A percentile compares a stretch with the other conserved stretches of the same genome.
Conservation (phyloP, 2,797 vertebrate genomes). For the Esox masquinongy region DNA sequence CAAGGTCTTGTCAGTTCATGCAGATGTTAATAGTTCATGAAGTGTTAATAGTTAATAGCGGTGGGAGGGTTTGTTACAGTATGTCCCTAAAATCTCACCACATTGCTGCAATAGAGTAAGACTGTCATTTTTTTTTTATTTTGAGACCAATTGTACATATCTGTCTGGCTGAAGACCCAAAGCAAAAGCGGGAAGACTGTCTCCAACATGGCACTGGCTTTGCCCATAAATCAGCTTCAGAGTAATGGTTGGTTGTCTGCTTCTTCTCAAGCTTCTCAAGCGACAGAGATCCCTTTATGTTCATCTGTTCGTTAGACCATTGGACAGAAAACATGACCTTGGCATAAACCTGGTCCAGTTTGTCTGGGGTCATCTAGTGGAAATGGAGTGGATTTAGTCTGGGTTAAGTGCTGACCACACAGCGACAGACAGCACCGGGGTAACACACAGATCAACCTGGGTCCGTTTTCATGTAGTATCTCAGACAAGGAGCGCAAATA, state of each 20-base stretch:
- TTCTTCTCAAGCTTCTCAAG: conserved; percentile 68
- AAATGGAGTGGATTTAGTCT: conserved; percentile 32
- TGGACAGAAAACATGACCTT: conserved; percentile 56
- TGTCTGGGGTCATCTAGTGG: conserved; percentile 51
- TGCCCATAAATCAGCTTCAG: background rate
- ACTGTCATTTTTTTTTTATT: background rate
- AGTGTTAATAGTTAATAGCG: conserved; percentile 26
- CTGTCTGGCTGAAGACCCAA: background rate
- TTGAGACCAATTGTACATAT: background rate
- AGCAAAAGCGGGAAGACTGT: too few relatives aligned
- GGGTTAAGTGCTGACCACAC: conserved; percentile 54
- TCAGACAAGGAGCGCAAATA: background rate
- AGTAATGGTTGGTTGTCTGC: conserved; percentile 72
- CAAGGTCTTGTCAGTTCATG: background rate
- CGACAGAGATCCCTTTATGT: conserved; percentile 77
- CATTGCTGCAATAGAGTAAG: conserved; percentile 12
- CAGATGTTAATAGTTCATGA: conserved; percentile 27
- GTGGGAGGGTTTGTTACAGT: background rate
- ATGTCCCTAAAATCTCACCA: background rate
- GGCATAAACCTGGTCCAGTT: conserved; percentile 46
- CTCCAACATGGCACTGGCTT: background rate
- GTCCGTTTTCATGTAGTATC: background rate
- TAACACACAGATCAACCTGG: conserved; percentile 9
- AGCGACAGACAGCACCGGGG: conserved; percentile 47
- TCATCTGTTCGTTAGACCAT: conserved; percentile 44